Percentiles rank a stretch among this genome's conserved stretches.
Conservation (phyloP, 2,797 vertebrate genomes). For the Hybognathus amarus region DNA sequence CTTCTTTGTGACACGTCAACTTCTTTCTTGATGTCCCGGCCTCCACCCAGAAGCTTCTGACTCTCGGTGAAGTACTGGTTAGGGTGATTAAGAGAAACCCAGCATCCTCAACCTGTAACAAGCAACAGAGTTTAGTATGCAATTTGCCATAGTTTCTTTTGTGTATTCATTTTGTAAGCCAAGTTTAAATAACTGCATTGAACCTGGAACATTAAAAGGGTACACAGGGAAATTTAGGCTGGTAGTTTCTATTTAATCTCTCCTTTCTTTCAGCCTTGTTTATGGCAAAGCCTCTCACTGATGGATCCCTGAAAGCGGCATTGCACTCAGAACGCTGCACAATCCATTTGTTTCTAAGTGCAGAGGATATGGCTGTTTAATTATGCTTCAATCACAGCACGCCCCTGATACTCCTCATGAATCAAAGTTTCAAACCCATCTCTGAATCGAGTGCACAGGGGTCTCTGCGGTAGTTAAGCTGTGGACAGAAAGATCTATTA, state of each 20-base stretch:
- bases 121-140: constrained; percentile 52
- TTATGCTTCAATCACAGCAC: constrained; percentile 49
- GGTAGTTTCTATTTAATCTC: neutral
- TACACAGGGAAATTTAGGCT: neutral
- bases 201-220: neutral
- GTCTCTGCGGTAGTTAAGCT: constrained; percentile 47
- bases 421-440: constrained; percentile 47
- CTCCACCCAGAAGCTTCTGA: constrained; percentile 83
- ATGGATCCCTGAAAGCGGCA: constrained; percentile 34
- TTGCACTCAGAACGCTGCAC: constrained; percentile 28
- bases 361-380: constrained; percentile 55
- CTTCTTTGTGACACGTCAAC: constrained; percentile 66
- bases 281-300: constrained; percentile 30
- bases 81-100: constrained; percentile 94
- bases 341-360: constrained; percentile 52
- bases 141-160: constrained; percentile 7
- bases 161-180: neutral
- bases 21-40: constrained; percentile 86
- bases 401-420: constrained; percentile 47
- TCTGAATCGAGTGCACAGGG: constrained; percentile 36
- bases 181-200: neutral
- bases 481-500: constrained; percentile 54
- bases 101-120: constrained; percentile 84
- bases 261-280: constrained; percentile 21
- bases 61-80: constrained; percentile 98